Conservation (phyloP, 2,797 vertebrate genomes). For the Clamator glandarius region DNA sequence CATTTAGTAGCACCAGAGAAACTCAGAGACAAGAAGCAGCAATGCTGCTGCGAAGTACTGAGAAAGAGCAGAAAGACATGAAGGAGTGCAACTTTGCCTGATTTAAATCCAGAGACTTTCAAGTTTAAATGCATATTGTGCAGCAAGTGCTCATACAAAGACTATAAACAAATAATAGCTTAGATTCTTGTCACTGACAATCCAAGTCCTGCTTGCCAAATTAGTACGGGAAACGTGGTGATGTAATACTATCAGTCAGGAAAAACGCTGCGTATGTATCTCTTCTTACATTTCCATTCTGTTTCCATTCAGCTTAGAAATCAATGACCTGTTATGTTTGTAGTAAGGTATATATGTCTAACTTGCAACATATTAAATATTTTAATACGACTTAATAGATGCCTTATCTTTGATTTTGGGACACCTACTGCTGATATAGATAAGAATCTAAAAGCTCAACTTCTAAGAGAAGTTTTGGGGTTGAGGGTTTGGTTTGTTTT, state of each 20-base stretch:
- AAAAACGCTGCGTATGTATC: not conserved
- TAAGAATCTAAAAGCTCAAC: not conserved
- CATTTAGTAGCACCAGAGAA: not conserved
- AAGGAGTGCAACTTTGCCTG: not conserved
- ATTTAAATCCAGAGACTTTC: not conserved
- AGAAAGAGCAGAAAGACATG: not conserved
- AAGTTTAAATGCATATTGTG: not conserved
- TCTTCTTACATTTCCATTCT: not conserved
- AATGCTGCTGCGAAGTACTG: not conserved
- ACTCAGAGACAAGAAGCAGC: not conserved
- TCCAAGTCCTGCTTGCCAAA: not conserved
- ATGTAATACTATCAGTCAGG: not conserved
- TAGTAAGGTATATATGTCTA: not conserved
- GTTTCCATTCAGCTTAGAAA: not conserved
- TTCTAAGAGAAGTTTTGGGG: not conserved
- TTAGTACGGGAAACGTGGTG: not conserved
- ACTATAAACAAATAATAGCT: not conserved
- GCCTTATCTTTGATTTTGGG: not conserved
- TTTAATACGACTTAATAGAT: not conserved
- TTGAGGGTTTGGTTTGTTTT: not conserved
- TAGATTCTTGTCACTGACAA: not conserved
- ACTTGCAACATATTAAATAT: not conserved
- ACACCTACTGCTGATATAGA: not conserved
- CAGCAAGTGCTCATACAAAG: not conserved
- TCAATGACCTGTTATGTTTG: not conserved